Evolutionary conservation across 2,797 vertebrate species (phyloP), one percentile per base, ranked within the genome.

Genomic region (Pelobates cultripes): DNA sequence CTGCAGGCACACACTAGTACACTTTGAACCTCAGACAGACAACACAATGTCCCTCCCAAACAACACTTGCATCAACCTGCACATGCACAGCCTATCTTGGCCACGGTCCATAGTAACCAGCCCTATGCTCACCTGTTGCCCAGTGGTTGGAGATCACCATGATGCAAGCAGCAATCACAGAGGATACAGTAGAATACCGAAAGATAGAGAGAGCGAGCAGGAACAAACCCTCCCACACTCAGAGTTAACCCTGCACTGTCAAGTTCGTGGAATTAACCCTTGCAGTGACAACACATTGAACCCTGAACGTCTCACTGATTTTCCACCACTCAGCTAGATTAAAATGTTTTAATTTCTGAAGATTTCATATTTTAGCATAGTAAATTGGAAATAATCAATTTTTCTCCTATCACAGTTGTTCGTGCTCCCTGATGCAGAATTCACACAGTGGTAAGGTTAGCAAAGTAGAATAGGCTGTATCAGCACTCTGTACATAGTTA

Each of bases 81-180:
- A 15, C 13, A 12, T 15, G 13, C 55, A 57, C 55, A 12, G 13
- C 55, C 55, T 15, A 14, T 28, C 28, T 4, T 15, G 9, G 55
- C 9, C 55, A 12, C 13, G 55, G 55, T 12, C 9, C 55, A 14
- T 14, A 51, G 28, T 51, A 51, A 14, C 55, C 14, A 57, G 12
- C 8, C 4, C 17, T 28, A 5, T 61, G 15, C 82, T 83, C 82
- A 83, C 82, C 82, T 79, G 76, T 70, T 70, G 71, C 77, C 82
- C 82, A 84, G 43, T 61, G 82, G 70, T 71, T 75, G 43, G 82
- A 84, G 72, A 84, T 84, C 77, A 84, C 82, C 82, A 84, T 84
- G 77, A 79, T 84, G 70, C 77, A 41, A 71, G 42, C 47, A 41
- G 13, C 70, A 71, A 75, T 67, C 70, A 75, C 72, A 75, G 41